Evolutionary conservation across 2,888 invertebrate genomes (phyloP).

Genomic region (Phortica magna): DNA sequence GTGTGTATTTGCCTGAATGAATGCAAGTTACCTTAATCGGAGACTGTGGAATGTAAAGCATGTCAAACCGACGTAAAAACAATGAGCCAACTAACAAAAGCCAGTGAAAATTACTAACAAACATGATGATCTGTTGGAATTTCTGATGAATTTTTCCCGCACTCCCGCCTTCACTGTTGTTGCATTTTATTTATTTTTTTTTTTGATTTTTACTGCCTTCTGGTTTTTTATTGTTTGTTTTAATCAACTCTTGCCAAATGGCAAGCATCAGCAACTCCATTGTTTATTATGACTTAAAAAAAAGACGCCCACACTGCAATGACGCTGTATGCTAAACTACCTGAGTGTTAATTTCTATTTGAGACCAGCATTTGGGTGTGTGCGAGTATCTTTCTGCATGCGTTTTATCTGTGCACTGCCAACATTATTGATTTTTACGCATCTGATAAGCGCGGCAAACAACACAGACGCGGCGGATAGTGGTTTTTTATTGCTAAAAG

Average conservation of each 20-base stretch:
- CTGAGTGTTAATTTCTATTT: constrained; percentile 19
- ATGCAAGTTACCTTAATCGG: constrained; percentile 29
- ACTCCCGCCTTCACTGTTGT: background rate
- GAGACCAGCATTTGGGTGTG: background rate
- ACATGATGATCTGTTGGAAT: constrained; percentile 26
- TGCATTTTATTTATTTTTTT: background rate
- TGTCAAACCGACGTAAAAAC: constrained; percentile 56
- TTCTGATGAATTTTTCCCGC: constrained; percentile 7
- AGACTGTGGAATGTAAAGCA: constrained; percentile 63
- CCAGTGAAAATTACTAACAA: constrained; percentile 70
- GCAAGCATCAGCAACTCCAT: constrained; percentile 5
- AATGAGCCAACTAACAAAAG: constrained; percentile 24
- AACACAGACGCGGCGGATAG: background rate
- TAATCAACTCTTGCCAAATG: constrained; percentile 21
- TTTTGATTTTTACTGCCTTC: background rate
- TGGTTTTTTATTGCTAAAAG: constrained; percentile 15
- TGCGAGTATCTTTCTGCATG: background rate
- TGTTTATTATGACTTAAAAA: constrained; percentile 17
- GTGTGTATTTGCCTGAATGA: constrained; percentile 40
- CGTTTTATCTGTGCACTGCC: constrained; percentile 3
- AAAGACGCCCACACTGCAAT: background rate
- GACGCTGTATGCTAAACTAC: constrained; percentile 1
- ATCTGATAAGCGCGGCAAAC: constrained; percentile 21
- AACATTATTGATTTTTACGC: constrained; percentile 30
- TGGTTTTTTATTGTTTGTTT: background rate